A percentile compares a stretch with the other conserved stretches of the same genome.
phyloP scores from a whole-genome alignment of 2,113 vertebrate species.

The Poicephalus meyeri region DNA sequence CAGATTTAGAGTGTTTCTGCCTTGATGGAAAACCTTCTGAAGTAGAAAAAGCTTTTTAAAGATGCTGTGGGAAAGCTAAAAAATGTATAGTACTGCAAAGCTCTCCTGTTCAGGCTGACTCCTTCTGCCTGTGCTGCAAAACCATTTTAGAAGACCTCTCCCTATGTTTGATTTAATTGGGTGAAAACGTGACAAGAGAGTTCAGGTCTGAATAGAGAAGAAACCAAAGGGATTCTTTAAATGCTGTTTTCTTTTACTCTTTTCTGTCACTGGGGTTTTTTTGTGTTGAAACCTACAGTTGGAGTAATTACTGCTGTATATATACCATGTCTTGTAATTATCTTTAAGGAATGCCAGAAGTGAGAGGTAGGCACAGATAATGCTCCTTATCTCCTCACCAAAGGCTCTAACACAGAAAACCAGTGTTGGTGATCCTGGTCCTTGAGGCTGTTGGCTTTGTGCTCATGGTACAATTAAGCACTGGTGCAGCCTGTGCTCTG shows the following conservation, averaged over 20 bases:
- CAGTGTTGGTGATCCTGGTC: not conserved
- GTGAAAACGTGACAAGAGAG: not conserved
- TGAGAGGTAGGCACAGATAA: not conserved
- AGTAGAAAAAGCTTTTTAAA: constrained; percentile 2
- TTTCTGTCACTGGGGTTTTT: not conserved
- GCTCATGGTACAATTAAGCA: fast-evolving
- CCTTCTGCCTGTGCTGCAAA: not conserved
- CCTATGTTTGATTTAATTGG: not conserved
- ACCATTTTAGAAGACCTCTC: not conserved
- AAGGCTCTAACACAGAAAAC: not conserved
- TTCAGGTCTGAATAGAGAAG: not conserved
- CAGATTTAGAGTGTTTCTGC: not conserved
- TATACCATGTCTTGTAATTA: not conserved
- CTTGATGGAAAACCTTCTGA: not conserved
- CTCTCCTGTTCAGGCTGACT: not conserved
- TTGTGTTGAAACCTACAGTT: not conserved
- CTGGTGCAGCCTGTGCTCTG: not conserved
- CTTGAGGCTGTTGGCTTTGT: fast-evolving
- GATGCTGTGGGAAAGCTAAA: not conserved
- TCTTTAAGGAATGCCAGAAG: not conserved
- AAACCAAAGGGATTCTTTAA: not conserved
- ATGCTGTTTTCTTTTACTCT: not conserved
- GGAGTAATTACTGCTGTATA: not conserved
- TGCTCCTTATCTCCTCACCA: not conserved
- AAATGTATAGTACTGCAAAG: not conserved